Percentiles rank a stretch among this genome's conserved stretches.
Conservation (phyloP, 2,888 invertebrate genomes). For the Apantesis nais region DNA sequence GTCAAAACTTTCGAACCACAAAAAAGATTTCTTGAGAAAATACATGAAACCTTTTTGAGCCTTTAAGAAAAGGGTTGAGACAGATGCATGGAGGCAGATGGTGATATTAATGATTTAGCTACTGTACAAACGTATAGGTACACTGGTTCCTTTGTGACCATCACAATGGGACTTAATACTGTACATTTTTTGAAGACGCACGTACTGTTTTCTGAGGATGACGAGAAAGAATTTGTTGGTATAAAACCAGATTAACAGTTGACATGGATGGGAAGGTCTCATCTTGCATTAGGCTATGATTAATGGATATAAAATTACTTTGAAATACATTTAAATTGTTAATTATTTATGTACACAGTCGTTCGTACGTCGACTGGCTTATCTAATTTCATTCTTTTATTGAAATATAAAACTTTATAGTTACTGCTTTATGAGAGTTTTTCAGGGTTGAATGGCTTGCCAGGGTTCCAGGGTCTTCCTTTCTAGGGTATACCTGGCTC, state of each 20-base stretch:
- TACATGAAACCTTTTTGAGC: constrained; percentile 47
- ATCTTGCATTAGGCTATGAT: neutral
- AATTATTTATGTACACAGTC: neutral
- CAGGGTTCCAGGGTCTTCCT: too few species aligned
- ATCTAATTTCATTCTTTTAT: too few species aligned
- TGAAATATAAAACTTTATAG: neutral
- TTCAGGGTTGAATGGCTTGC: neutral
- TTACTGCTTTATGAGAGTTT: neutral
- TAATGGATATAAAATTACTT: neutral
- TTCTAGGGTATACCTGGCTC: too few species aligned
- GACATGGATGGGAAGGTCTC: neutral
- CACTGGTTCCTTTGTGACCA: constrained; percentile 34
- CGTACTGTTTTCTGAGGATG: constrained; percentile 29
- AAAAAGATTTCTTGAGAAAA: constrained; percentile 37
- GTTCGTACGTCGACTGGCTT: too few species aligned
- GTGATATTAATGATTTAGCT: constrained; percentile 69
- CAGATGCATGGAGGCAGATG: constrained; percentile 77
- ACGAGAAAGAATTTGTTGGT: neutral
- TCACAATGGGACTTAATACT: constrained; percentile 32
- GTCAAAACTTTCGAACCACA: constrained; percentile 19
- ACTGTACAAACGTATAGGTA: constrained; percentile 49
- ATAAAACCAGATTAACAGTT: neutral
- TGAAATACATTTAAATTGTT: neutral
- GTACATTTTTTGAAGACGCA: constrained; percentile 32
- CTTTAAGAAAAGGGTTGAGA: constrained; percentile 63